These are phyloP conservation scores for Colletes gigas DNA, from an alignment of 1,140 invertebrate species.

Conservation along the genomic window DNA sequence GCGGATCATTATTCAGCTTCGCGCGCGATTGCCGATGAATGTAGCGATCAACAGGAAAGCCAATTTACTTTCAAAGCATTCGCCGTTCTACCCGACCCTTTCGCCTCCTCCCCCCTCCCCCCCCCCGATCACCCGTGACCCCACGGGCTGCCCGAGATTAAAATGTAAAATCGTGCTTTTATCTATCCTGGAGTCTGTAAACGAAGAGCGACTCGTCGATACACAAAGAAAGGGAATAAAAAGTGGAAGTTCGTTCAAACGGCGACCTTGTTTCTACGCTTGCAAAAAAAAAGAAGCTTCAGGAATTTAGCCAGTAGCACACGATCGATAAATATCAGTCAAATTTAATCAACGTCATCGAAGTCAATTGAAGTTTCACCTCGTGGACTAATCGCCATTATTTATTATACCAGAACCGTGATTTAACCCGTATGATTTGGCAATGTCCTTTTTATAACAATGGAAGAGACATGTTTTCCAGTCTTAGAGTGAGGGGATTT, in stretches of 20 bases:
- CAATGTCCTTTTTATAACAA: too few relatives aligned
- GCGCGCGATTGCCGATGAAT: slow-evolving; percentile 25
- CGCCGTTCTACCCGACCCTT: background rate
- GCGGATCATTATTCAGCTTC: slow-evolving; percentile 24
- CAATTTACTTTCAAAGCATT: slow-evolving; percentile 41
- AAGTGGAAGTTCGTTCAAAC: background rate
- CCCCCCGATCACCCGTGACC: background rate
- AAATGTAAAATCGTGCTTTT: slow-evolving; percentile 32
- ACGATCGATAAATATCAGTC: background rate
- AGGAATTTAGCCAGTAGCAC: background rate
- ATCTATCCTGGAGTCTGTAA: background rate
- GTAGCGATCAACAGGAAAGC: slow-evolving; percentile 36
- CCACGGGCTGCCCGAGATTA: background rate
- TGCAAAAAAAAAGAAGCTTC: background rate
- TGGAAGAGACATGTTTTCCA: too few relatives aligned
- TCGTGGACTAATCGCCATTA: too few relatives aligned
- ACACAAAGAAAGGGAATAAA: background rate
- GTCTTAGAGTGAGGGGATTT: too few relatives aligned
- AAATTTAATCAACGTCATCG: background rate
- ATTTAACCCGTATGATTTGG: too few relatives aligned
- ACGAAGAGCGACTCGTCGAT: slow-evolving; percentile 1
- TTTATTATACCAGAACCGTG: too few relatives aligned
- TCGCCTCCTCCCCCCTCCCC: background rate
- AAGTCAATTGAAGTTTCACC: too few relatives aligned
- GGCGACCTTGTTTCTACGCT: background rate